phyloP scores from a whole-genome alignment of 2,888 invertebrate species.

The Drosophila anomalipes region DNA sequence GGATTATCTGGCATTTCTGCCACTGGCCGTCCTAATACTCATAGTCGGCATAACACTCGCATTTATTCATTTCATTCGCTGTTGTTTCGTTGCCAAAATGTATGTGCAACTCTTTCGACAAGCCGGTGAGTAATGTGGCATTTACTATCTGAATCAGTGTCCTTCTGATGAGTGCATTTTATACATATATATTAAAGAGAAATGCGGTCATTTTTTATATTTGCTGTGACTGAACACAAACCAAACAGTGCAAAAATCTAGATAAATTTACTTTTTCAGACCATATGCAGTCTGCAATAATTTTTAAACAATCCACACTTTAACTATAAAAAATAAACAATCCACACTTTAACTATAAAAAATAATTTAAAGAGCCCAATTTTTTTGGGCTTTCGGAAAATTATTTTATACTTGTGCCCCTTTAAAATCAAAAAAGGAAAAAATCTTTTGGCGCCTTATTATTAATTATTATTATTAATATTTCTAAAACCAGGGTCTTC shows the following conservation, averaged over 20 bases:
- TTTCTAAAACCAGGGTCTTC: neutral
- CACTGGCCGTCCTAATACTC: slow-evolving; percentile 35
- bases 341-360: neutral
- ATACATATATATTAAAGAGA: neutral
- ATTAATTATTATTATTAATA: neutral
- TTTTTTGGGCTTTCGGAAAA: neutral
- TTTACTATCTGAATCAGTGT: neutral
- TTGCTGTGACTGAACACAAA: neutral
- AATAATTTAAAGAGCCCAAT: neutral
- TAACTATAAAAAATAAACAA: neutral
- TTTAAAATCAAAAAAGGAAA: too few species aligned
- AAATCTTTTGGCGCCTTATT: neutral
- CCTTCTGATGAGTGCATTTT: neutral
- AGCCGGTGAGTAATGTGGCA: slow-evolving; percentile 38
- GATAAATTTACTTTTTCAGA: neutral
- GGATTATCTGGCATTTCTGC: slow-evolving; percentile 51
- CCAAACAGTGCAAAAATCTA: neutral
- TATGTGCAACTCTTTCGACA: slow-evolving; percentile 47
- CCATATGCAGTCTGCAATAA: neutral
- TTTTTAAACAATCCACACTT: neutral
- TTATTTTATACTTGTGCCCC: neutral
- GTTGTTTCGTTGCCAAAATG: slow-evolving; percentile 45
- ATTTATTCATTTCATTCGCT: slow-evolving; percentile 48
- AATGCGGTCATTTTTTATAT: neutral
- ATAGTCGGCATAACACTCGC: slow-evolving; percentile 17